A percentile compares a stretch with the other conserved stretches of the same genome.
These are phyloP conservation scores for Anadara kagoshimensis DNA, from an alignment of 1,140 invertebrate species.

Conservation along the genomic window DNA sequence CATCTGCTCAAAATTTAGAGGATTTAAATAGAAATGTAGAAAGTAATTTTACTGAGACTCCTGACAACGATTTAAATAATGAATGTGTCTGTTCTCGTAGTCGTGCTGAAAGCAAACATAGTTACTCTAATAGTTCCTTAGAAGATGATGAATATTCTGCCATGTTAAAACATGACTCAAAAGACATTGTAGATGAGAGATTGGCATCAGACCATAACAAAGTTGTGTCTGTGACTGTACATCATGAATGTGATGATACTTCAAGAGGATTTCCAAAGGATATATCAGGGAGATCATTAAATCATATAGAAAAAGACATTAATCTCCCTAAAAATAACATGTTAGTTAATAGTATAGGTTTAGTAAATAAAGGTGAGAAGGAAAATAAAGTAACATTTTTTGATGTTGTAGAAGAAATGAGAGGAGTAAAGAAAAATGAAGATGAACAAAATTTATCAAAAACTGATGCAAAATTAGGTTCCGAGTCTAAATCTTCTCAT, in stretches of 20 bases:
- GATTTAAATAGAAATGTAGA: too few relatives aligned
- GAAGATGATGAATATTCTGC: not conserved
- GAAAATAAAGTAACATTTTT: not conserved
- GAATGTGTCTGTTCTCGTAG: conserved; percentile 17
- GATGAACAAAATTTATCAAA: not conserved
- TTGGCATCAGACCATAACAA: too few relatives aligned
- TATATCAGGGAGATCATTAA: too few relatives aligned
- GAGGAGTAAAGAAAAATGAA: not conserved
- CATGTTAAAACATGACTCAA: too few relatives aligned
- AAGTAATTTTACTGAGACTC: not conserved
- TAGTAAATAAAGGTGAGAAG: not conserved
- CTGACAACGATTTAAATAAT: not conserved
- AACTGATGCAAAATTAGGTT: not conserved
- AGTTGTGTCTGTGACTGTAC: too few relatives aligned
- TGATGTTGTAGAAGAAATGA: conserved; percentile 5
- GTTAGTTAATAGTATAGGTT: not conserved
- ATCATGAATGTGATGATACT: too few relatives aligned
- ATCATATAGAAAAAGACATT: too few relatives aligned
- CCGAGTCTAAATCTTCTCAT: not conserved
- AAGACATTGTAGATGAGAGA: too few relatives aligned
- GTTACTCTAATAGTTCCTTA: conserved; percentile 1
- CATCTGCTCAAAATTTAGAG: too few relatives aligned
- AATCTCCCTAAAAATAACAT: too few relatives aligned
- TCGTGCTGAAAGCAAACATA: conserved; percentile 3
- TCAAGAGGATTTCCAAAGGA: too few relatives aligned